phyloP scores from a whole-genome alignment of 1,140 invertebrate species.

The Nephotettix cincticeps region DNA sequence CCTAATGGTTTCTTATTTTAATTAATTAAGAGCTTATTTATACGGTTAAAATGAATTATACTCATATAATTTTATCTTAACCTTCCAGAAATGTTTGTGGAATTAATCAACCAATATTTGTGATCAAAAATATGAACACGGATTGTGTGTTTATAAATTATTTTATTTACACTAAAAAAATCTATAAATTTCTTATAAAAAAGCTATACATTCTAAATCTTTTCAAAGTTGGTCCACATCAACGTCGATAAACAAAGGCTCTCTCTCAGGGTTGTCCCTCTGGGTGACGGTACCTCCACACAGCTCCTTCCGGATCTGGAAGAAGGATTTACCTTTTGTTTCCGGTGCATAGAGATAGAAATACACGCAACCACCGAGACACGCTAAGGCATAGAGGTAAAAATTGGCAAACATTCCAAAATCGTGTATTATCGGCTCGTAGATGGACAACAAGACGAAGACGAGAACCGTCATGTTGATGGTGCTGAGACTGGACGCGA shows the following conservation, averaged over 20 bases:
- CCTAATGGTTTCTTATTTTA: too few species aligned
- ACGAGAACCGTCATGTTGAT: constrained; percentile 48
- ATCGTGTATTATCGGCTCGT: constrained; percentile 47
- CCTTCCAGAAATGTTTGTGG: too few species aligned
- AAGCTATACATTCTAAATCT: too few species aligned
- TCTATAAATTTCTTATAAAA: too few species aligned
- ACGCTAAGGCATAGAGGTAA: constrained; percentile 64
- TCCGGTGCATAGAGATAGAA: constrained; percentile 72
- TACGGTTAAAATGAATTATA: too few species aligned
- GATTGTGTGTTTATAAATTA: too few species aligned
- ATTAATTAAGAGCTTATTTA: too few species aligned
- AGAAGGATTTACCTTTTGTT: constrained; percentile 77
- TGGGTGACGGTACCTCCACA: neutral
- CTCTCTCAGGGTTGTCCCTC: neutral
- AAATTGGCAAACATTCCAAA: constrained; percentile 57
- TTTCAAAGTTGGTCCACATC: neutral
- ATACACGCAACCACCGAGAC: constrained; percentile 62
- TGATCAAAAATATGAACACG: too few species aligned
- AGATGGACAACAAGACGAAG: constrained; percentile 46
- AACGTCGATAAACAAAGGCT: constrained; percentile 1
- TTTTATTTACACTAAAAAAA: too few species aligned
- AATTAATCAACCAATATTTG: too few species aligned
- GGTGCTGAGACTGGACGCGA: constrained; percentile 47
- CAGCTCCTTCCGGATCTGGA: constrained; percentile 52
- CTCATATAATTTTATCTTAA: too few species aligned